phyloP scores from a whole-genome alignment of 2,113 vertebrate genomes.

The Calyptomena viridis region DNA sequence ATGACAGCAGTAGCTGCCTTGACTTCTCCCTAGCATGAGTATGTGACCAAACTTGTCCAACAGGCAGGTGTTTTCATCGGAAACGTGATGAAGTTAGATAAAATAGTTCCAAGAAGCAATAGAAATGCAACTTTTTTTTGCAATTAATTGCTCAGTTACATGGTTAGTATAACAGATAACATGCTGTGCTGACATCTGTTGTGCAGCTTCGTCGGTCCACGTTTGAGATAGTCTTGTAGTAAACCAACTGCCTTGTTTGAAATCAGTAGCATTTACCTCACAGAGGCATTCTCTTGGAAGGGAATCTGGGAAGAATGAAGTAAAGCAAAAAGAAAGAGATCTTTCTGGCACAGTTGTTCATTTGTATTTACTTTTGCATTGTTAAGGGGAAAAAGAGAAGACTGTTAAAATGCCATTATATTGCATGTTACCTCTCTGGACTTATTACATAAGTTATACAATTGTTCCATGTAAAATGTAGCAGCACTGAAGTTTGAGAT shows the following conservation, averaged over 20 bases:
- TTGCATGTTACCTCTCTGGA: background rate
- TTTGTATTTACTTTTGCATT: slow-evolving; percentile 64
- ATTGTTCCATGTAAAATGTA: background rate
- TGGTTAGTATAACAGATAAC: background rate
- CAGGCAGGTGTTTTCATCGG: background rate
- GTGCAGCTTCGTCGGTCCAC: background rate
- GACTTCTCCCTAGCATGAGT: background rate
- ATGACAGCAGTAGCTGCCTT: background rate
- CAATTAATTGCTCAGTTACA: background rate
- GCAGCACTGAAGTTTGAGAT: background rate
- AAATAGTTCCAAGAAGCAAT: background rate
- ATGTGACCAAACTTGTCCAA: slow-evolving; percentile 7
- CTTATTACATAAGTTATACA: background rate
- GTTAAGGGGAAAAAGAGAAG: slow-evolving; percentile 23
- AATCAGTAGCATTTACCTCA: background rate
- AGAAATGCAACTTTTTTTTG: background rate
- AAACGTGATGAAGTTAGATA: background rate
- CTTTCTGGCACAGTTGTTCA: slow-evolving; percentile 23
- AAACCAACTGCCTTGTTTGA: background rate
- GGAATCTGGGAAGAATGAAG: slow-evolving; percentile 45
- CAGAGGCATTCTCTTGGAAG: slow-evolving; percentile 10
- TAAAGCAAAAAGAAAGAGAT: slow-evolving; percentile 52
- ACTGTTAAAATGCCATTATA: slow-evolving; percentile 51
- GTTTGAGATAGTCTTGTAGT: background rate
- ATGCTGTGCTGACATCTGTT: background rate